Conservation (phyloP, 2,113 vertebrate species). For the Epinephelus moara region DNA sequence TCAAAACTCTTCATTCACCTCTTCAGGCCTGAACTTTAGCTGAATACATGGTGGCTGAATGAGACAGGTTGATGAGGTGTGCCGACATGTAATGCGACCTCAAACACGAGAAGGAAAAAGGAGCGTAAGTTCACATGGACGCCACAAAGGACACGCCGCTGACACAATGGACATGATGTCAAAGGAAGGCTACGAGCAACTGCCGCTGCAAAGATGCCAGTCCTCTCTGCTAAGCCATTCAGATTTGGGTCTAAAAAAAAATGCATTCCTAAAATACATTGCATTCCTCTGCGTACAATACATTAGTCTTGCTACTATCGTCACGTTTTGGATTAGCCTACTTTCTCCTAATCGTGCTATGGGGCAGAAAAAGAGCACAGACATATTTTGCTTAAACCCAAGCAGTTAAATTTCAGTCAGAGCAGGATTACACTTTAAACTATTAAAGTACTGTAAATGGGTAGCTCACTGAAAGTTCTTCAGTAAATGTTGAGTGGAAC, state of each 20-base stretch:
- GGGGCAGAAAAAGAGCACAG: constrained; percentile 23
- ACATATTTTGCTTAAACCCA: constrained; percentile 28
- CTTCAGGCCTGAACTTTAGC: constrained; percentile 14
- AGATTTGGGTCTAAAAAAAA: constrained; percentile 42
- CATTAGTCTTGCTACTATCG: constrained; percentile 51
- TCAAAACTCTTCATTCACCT: constrained; percentile 43
- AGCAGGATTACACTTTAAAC: constrained; percentile 36
- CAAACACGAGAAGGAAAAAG: constrained; percentile 3
- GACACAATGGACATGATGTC: constrained; percentile 31
- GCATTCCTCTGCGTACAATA: constrained; percentile 62
- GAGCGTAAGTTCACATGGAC: constrained; percentile 11
- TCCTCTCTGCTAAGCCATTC: constrained; percentile 38
- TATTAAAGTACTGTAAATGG: constrained; percentile 10
- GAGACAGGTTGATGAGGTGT: constrained; percentile 26
- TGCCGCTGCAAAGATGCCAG: constrained; percentile 31
- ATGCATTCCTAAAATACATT: constrained; percentile 68
- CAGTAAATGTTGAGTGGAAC: neutral
- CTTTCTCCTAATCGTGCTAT: constrained; percentile 44
- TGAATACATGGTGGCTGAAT: neutral
- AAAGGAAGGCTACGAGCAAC: neutral
- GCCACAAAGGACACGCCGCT: constrained; percentile 20
- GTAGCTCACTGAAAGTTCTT: neutral
- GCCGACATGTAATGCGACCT: constrained; percentile 28
- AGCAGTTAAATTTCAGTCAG: constrained; percentile 38
- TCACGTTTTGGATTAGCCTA: constrained; percentile 70